phyloP scores from a whole-genome alignment of 2,797 vertebrate genomes.

The Chaetophractus vellerosus region DNA sequence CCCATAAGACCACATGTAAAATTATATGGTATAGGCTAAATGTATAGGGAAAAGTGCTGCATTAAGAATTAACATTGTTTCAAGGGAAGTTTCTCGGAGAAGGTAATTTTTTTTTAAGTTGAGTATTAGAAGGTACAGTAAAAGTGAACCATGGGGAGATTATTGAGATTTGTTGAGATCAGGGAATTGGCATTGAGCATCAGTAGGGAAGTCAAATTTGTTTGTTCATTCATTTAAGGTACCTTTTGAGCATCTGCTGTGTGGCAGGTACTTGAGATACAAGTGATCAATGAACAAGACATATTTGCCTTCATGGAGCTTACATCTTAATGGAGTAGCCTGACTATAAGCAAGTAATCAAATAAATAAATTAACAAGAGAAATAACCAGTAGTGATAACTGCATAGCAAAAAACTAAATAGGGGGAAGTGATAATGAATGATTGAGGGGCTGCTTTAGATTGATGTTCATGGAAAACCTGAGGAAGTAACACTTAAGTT shows the following conservation, averaged over 20 bases:
- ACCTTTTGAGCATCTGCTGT: not conserved
- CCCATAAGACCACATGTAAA: not conserved
- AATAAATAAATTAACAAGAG: not conserved
- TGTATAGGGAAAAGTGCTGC: not conserved
- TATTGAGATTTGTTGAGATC: not conserved
- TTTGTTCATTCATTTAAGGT: not conserved
- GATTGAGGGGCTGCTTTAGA: not conserved
- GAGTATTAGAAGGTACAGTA: constrained; percentile 27
- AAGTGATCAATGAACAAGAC: not conserved
- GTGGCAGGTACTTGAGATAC: not conserved
- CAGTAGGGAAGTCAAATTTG: not conserved
- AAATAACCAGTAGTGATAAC: not conserved
- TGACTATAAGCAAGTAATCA: not conserved
- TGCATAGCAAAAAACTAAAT: not conserved
- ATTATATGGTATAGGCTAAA: not conserved
- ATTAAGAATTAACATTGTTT: not conserved
- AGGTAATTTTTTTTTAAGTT: constrained; percentile 20
- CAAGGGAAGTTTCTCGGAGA: not conserved
- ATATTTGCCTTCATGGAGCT: not conserved
- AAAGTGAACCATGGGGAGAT: constrained; percentile 41
- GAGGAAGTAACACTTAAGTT: constrained; percentile 3
- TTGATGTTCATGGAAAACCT: not conserved
- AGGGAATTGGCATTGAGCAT: constrained; percentile 1
- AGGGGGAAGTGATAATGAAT: not conserved
- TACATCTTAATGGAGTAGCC: not conserved